Base-by-base conservation (phyloP, 1,140 invertebrate genomes). In the Drosophila watanabei region DNA sequence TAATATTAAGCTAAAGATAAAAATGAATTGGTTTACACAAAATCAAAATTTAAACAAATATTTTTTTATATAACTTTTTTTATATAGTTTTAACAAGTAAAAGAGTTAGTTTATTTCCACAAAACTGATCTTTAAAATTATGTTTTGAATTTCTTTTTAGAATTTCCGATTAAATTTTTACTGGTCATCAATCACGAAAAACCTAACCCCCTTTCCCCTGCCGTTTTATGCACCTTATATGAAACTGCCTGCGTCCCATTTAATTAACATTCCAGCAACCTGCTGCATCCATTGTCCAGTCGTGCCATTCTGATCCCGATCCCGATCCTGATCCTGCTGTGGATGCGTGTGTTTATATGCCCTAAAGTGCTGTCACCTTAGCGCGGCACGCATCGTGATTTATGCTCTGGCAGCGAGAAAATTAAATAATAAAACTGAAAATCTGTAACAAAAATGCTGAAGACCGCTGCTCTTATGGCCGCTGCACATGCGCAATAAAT, bases 401-500 rank as follows among this genome's bases (percentile, higher is more conserved):
- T 90, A 89, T 90, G 84, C 70, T 69, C 63, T 69, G 35, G 86
- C 70, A 75, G 62, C 75, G 66, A 59, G 80, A 75, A 80, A 88
- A 79, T 89, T 89, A 88, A 88, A 90, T 90, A 89, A 89, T 89
- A 89, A 89, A 87, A 80, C 58, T 49, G 39, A 87, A 76, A 72
- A 78, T 83, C 80, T 83, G 80, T 83, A 83, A 83, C 81, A 82
- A 82, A 24, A 82, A 82, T 79, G 69, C 58, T 68, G 61, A 52
- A 37, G 73, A 69, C 41, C 35, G 75, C 76, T 79, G 37, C 75
- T 49, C 64, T 66, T 69, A 78, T 75, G 64, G 81, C 65, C 73
- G 85, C 72, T 84, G 91, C 84, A 89, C 91, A 92, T 92, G 91
- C 83, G 91, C 87, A 88, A 92, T 92, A 92, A 92, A 92, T 92